phyloP scores from a whole-genome alignment of 1,140 invertebrate genomes.

The Drosophila burlai region DNA sequence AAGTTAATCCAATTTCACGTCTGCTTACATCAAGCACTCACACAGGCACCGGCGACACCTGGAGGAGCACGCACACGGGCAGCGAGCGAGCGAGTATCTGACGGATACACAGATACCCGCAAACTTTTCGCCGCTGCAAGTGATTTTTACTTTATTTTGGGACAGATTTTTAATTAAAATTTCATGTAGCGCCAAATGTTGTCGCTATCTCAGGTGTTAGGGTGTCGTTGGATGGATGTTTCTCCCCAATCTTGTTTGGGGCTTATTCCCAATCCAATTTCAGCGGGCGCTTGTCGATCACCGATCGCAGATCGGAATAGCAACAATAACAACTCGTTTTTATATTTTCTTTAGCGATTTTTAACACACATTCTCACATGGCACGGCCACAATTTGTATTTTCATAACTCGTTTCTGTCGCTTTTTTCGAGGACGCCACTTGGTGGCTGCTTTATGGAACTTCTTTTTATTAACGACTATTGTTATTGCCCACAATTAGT shows the following conservation, averaged over 20 bases:
- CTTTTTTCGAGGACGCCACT: constrained; percentile 66
- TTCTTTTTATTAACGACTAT: constrained; percentile 64
- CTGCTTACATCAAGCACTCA: constrained; percentile 53
- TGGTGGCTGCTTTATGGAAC: constrained; percentile 58
- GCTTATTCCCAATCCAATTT: constrained; percentile 66
- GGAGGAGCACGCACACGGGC: constrained; percentile 25
- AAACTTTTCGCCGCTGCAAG: constrained; percentile 42
- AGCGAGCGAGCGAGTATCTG: constrained; percentile 38
- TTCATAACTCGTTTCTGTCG: constrained; percentile 75
- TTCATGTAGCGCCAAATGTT: constrained; percentile 74
- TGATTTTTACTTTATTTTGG: constrained; percentile 73
- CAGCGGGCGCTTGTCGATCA: constrained; percentile 71
- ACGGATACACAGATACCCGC: constrained; percentile 44
- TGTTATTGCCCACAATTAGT: constrained; percentile 47
- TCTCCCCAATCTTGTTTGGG: constrained; percentile 6
- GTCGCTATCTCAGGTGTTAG: constrained; percentile 41
- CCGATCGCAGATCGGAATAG: constrained; percentile 68
- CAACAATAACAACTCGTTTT: constrained; percentile 60
- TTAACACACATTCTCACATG: constrained; percentile 71
- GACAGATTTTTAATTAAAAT: constrained; percentile 84
- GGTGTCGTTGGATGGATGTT: constrained; percentile 40
- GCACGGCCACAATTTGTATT: constrained; percentile 75
- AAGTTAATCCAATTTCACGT: constrained; percentile 80
- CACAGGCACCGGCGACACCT: constrained; percentile 26
- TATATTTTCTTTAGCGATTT: constrained; percentile 71